Percentiles rank a stretch among this genome's conserved stretches.
Evolutionary conservation across 2,113 vertebrate genomes (phyloP).

Genomic region (Petromus typicus): DNA sequence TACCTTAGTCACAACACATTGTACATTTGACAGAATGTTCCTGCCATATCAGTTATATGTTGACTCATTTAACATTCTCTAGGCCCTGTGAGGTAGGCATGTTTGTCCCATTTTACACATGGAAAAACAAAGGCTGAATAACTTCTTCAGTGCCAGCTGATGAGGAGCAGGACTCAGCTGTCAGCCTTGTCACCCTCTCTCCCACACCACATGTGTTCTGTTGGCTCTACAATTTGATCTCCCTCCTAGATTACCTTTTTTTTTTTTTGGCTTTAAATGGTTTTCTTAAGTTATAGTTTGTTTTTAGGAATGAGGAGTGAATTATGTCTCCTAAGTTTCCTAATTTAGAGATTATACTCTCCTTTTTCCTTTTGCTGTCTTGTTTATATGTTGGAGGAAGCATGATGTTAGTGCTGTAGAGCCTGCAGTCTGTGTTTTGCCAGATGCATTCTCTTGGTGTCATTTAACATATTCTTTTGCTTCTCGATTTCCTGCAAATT

Average conservation of each 20-base stretch:
- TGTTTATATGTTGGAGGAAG: background rate
- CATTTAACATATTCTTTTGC: background rate
- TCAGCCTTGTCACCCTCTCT: background rate
- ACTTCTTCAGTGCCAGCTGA: background rate
- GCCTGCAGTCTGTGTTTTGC: background rate
- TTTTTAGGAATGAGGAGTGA: conserved; percentile 13
- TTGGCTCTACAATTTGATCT: background rate
- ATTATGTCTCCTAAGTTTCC: background rate
- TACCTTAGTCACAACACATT: background rate
- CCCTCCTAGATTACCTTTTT: background rate
- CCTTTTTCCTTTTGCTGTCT: background rate
- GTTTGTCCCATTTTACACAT: background rate
- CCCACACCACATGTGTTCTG: background rate
- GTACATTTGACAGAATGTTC: background rate
- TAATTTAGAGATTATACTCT: background rate
- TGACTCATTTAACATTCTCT: background rate
- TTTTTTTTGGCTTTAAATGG: background rate
- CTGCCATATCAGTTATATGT: background rate
- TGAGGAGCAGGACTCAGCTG: background rate
- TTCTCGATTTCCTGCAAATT: background rate
- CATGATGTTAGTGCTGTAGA: rapidly evolving
- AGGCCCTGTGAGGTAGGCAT: background rate
- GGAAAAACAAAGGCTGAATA: background rate
- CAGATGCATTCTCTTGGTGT: background rate
- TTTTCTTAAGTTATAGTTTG: background rate